Base-by-base conservation (phyloP, 2,797 vertebrate species). In the Takifugu rubripes region DNA sequence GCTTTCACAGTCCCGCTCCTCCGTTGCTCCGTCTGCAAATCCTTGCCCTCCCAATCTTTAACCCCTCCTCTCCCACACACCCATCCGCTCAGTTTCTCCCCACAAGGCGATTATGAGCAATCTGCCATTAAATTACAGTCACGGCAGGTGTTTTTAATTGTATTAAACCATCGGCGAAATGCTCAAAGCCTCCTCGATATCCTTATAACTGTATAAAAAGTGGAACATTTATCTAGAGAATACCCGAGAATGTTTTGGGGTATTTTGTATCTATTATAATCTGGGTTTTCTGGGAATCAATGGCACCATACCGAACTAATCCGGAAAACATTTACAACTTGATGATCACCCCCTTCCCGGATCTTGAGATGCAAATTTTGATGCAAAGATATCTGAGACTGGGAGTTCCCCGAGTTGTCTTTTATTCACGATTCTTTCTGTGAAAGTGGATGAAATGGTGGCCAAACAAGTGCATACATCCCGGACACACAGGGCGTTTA, bases 1-100 rank as follows among this genome's bases (percentile, higher is more conserved):
- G 87, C 82, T 87, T 87, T 87, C 89, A 79, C 86, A 84, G 77
- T 81, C 78, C 83, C 77, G 79, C 84, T 88, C 44, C 17, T n/a
- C 44, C 9, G 44, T 21, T 46, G 64, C 85, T 74, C 82, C 24
- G 44, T 56, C 75, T 79, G 75, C 87, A 83, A 40, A 81, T 79
- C 79, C 81, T 80, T 59, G 82, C 79, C 82, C 84, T 82, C 84
- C 81, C 36, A 40, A 14, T 72, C 54, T 65, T 61, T 77, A 80
- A 86, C 77, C 84, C 83, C 82, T 82, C 85, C 87, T 77, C 70
- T 70, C 57, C 78, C 27, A 31, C 11, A 63, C 64, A 55, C 80
- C 70, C 69, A 45, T 47, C 54, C 27, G 56, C 26, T 59, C 68
- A 73, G 59, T 71, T 70, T 76, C 56, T 54, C 21, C 46, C 3